Evolutionary conservation across 2,113 vertebrate species (phyloP).

Genomic region (Murina feae): DNA sequence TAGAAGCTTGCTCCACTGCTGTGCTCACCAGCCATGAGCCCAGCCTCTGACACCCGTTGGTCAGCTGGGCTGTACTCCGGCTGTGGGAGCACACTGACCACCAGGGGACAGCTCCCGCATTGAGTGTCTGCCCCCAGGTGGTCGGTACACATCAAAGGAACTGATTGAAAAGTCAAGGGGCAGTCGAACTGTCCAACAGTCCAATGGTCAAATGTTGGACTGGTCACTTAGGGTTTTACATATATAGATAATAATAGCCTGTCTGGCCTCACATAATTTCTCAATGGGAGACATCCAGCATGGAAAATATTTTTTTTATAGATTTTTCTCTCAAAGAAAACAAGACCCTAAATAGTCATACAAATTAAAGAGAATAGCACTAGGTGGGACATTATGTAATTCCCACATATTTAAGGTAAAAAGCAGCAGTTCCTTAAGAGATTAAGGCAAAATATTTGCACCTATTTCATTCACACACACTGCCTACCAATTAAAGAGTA

Average conservation of each 20-base stretch:
- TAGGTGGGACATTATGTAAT: neutral
- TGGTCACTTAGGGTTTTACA: too few relatives aligned
- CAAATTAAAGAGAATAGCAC: neutral
- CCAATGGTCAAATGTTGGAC: too few relatives aligned
- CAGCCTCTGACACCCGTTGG: too few relatives aligned
- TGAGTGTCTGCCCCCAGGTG: too few relatives aligned
- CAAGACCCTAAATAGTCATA: neutral
- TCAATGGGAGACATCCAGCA: neutral
- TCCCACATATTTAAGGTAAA: neutral
- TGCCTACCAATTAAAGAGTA: neutral
- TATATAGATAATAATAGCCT: neutral
- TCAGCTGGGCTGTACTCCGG: too few relatives aligned
- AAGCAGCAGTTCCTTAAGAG: neutral
- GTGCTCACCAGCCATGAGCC: too few relatives aligned
- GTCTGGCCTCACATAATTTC: neutral
- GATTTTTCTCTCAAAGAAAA: neutral
- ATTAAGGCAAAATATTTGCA: neutral
- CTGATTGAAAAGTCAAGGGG: too few relatives aligned
- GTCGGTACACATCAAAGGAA: too few relatives aligned
- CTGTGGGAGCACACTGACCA: too few relatives aligned
- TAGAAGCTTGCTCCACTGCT: too few relatives aligned
- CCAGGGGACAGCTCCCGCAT: too few relatives aligned
- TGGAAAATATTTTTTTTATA: neutral
- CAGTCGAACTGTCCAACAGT: accelerated
- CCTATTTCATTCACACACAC: neutral